Base-by-base conservation (phyloP, 1,140 invertebrate genomes). In the Mesaphorura yosii region DNA sequence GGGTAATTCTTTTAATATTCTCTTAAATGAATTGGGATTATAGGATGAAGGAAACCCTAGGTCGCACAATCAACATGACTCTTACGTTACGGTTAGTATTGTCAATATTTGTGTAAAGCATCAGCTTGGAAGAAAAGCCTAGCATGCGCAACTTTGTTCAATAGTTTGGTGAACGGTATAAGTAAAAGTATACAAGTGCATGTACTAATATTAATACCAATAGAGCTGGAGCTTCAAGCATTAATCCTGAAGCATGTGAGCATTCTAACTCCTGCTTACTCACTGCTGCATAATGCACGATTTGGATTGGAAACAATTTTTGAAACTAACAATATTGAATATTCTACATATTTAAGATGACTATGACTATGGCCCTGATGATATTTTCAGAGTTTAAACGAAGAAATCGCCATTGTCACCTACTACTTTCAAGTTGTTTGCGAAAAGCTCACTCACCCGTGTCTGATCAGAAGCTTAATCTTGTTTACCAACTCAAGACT, bases 51-150 rank as follows among this genome's bases (percentile, higher is more conserved):
- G 52, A 38, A 54, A 51, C 52, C 51, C 44, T 55, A 62, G 60
- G 48, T 63, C 59, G 48, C 51, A 57, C 48, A 53, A 28, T 20
- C 48, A 39, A 54, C 51, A 57, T 52, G 55, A 63, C 48, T 48
- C 48, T 51, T 63, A 48, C 51, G 54, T 63, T 37, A 63, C 57
- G 60, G 60, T 63, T 57, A 62, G 60, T 62, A n/a, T n/a, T n/a
- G n/a, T n/a, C n/a, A n/a, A n/a, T n/a, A n/a, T n/a, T n/a, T n/a
- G n/a, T n/a, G n/a, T n/a, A n/a, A n/a, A n/a, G n/a, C n/a, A n/a
- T n/a, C n/a, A n/a, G n/a, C n/a, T n/a, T n/a, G n/a, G n/a, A n/a
- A n/a, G n/a, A n/a, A n/a, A 10, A 26, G 44, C 23, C 7, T 50
- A 7, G 3, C 19, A 23, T 34, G 23, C n/a, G n/a, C n/a, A n/a